A percentile compares a stretch with the other conserved stretches of the same genome.
These are phyloP conservation scores for Schizotus pectinicornis DNA, from an alignment of 2,888 invertebrate genomes.

Conservation along the genomic window DNA sequence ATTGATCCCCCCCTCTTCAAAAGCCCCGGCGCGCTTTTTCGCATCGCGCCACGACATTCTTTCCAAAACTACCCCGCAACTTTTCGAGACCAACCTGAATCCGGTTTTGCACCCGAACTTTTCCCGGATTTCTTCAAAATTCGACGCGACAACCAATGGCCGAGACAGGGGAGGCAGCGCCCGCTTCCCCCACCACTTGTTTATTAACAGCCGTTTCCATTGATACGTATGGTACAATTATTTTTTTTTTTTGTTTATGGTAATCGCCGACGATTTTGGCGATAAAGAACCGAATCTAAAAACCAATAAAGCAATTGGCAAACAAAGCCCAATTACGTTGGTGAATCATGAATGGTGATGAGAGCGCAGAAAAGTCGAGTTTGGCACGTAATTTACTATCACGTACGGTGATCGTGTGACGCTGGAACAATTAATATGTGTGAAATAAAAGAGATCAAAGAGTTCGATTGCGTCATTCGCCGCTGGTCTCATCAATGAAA, in stretches of 20 bases:
- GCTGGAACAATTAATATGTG: too few species aligned
- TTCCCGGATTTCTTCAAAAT: background rate
- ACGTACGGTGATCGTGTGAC: too few species aligned
- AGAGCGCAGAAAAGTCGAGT: background rate
- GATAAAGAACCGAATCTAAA: background rate
- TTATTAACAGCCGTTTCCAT: background rate
- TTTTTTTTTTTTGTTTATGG: background rate
- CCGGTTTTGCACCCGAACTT: background rate
- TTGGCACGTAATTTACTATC: too few species aligned
- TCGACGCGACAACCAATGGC: background rate
- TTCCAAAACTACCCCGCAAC: too few species aligned
- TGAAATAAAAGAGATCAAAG: too few species aligned
- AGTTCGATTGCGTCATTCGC: too few species aligned
- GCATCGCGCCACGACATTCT: too few species aligned
- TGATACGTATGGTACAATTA: too few species aligned
- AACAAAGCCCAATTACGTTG: slow-evolving; percentile 3
- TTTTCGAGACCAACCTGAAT: too few species aligned
- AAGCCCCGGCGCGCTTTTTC: slow-evolving; percentile 1
- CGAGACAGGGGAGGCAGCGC: background rate
- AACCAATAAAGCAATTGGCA: slow-evolving; percentile 7
- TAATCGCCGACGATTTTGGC: background rate
- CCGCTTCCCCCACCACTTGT: background rate
- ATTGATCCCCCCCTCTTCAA: slow-evolving; percentile 40
- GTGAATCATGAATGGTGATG: background rate
- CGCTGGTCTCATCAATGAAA: too few species aligned